Percentiles rank a stretch among this genome's conserved stretches.
Evolutionary conservation across 2,113 vertebrate species (phyloP).

Genomic region (Pseudonaja textilis): DNA sequence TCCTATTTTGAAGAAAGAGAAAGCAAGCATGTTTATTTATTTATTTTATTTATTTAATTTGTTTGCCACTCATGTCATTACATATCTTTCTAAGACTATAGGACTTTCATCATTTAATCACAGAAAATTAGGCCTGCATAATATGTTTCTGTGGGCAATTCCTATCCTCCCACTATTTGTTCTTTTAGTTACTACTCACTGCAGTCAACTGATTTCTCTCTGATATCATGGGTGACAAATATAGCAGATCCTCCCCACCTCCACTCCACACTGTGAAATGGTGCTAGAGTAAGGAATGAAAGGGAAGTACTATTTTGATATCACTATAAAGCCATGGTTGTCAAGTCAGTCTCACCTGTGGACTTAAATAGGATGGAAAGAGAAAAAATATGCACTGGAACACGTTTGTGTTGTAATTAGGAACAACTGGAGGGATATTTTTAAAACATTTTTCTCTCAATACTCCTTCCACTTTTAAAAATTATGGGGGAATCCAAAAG

Average conservation of each 20-base stretch:
- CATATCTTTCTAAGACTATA: background rate
- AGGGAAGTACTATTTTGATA: background rate
- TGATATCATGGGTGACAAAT: background rate
- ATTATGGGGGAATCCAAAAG: background rate
- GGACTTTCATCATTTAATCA: background rate
- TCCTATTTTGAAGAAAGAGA: constrained; percentile 42
- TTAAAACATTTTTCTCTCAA: background rate
- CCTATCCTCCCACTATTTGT: background rate
- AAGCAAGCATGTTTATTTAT: constrained; percentile 4
- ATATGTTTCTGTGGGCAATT: background rate
- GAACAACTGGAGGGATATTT: background rate
- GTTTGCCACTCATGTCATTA: background rate
- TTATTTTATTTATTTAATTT: background rate
- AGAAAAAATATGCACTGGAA: background rate
- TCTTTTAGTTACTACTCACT: background rate
- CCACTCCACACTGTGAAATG: background rate
- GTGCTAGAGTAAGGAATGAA: background rate
- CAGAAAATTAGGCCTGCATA: background rate
- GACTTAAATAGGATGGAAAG: background rate
- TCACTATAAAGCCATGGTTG: background rate
- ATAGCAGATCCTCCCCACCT: background rate
- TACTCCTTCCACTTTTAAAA: background rate
- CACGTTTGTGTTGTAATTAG: background rate
- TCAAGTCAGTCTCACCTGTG: background rate
- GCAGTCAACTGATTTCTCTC: background rate